Evolutionary conservation across 2,113 vertebrate genomes (phyloP), one percentile per base, ranked within the genome.

Genomic region (Lagopus muta): DNA sequence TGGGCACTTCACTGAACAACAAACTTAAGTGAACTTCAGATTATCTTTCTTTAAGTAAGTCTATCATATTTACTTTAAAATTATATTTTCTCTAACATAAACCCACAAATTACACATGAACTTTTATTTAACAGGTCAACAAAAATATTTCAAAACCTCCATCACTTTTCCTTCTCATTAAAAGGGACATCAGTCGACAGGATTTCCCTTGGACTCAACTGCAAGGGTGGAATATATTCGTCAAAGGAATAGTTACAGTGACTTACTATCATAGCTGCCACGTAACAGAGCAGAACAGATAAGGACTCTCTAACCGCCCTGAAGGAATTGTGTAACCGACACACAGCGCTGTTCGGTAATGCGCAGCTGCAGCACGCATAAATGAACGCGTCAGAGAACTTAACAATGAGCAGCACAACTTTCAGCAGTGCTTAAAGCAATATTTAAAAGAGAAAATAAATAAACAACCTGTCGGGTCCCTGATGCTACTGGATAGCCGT

Each of bases 251-350:
- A 67, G 77, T 64, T 94, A 45, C 82, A 76, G 58, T 89, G 67
- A 89, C 60, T 88, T 76, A 58, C 6, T 38, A 65, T 76, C 71
- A 72, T 71, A 94, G 91, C 69, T 88, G 82, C 72, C 64, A 91
- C 82, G 88, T 81, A 91, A 81, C 38, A 94, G 11, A 86, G 72
- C 18, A 85, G 90, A 34, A 82, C 67, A 91, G 62, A 76, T 60
- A 89, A 76, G 13, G 58, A 80, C 82, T 89, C 88, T 76, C 36
- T 54, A 28, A 91, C 80, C 0, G 10, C 60, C 75, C 90, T 64
- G 60, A 91, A 94, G n/a, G 40, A 90, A 85, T 10, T 65, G 66
- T 4, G 0, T 82, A 95, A 92, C 61, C 76, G 64, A 81, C 28
- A 83, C 15, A 74, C 80, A 88, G 34, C 50, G 42, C 55, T 34